Conservation (phyloP, 2,113 vertebrate genomes). For the Nothoprocta perdicaria region DNA sequence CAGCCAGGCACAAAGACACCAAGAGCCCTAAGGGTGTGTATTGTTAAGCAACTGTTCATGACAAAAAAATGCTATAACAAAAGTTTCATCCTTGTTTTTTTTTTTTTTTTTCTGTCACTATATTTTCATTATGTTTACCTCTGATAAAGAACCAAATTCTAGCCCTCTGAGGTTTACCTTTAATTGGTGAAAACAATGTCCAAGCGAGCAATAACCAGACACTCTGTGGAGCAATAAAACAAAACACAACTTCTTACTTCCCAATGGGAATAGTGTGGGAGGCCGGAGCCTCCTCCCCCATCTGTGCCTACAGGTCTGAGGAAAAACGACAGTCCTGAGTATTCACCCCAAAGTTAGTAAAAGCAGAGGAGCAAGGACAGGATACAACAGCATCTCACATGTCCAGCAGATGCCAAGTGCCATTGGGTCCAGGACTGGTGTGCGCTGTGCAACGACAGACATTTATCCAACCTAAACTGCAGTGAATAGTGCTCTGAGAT, state of each 20-base stretch:
- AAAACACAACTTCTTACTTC: neutral
- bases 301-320: neutral
- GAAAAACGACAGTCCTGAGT: neutral
- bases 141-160: neutral
- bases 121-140: neutral
- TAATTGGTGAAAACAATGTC: neutral
- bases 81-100: neutral
- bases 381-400: neutral
- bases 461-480: constrained; percentile 28
- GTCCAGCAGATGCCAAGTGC: neutral
- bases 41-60: neutral
- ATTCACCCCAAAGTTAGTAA: neutral
- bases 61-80: neutral
- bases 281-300: neutral
- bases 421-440: neutral
- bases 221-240: neutral
- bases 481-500: neutral
- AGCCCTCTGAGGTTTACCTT: neutral
- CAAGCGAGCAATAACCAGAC: neutral
- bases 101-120: neutral
- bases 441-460: neutral
- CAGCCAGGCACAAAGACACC: neutral
- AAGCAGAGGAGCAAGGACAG: neutral
- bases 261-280: neutral
- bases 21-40: accelerated